phyloP scores from a whole-genome alignment of 2,113 vertebrate species.

The Ctenomys sociabilis region DNA sequence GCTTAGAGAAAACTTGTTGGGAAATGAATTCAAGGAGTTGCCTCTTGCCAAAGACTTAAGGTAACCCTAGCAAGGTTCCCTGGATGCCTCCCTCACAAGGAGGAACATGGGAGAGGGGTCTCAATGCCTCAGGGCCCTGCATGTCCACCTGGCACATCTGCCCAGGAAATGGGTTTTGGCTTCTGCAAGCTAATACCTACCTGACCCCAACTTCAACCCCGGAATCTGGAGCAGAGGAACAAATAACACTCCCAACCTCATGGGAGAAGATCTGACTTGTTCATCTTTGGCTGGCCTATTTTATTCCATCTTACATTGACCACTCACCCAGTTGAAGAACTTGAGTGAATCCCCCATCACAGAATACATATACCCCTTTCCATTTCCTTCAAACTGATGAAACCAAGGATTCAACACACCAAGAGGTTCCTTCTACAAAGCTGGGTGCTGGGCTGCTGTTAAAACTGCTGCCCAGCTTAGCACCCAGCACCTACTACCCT shows the following conservation, averaged over 20 bases:
- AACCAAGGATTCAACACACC: fast-evolving
- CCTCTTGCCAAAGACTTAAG: background rate
- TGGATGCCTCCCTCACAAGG: background rate
- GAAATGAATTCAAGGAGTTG: background rate
- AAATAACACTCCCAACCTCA: background rate
- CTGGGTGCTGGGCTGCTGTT: background rate
- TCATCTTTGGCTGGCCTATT: background rate
- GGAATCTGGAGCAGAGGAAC: background rate
- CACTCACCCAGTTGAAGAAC: background rate
- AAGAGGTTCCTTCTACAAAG: background rate
- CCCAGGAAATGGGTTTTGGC: background rate
- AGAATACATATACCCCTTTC: background rate
- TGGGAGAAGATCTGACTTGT: background rate
- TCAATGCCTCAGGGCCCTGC: background rate
- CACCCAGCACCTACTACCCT: background rate
- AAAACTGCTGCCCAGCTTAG: background rate
- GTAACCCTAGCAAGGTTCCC: background rate
- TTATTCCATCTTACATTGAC: background rate
- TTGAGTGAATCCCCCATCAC: background rate
- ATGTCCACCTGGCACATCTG: background rate
- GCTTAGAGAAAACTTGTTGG: background rate
- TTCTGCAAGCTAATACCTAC: background rate
- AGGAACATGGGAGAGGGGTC: background rate
- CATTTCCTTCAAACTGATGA: background rate
- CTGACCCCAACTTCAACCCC: background rate